phyloP scores from a whole-genome alignment of 2,888 invertebrate species.

The Eristalis intricaria region DNA sequence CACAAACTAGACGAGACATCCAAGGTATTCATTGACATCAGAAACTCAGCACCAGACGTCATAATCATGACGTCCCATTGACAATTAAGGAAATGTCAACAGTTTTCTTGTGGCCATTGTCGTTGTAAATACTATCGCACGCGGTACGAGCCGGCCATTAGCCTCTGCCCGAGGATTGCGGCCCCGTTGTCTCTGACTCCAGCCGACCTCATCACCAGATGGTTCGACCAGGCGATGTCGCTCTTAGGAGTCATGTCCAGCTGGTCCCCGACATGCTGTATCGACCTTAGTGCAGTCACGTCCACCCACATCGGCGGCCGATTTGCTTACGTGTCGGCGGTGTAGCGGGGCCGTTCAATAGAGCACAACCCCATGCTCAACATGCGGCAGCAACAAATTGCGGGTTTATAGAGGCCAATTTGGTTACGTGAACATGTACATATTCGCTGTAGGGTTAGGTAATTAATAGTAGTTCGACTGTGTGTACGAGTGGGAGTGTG shows the following conservation, averaged over 20 bases:
- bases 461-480: slow-evolving; percentile 11
- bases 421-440: slow-evolving; percentile 11
- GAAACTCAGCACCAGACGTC: slow-evolving; percentile 94
- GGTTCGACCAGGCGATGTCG: slow-evolving; percentile 13
- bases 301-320: slow-evolving; percentile 2
- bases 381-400: not conserved
- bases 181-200: slow-evolving; percentile 8
- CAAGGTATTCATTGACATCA: slow-evolving; percentile 91
- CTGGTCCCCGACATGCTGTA: not conserved
- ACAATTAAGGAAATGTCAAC: slow-evolving; percentile 82
- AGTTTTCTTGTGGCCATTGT: slow-evolving; percentile 61
- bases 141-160: slow-evolving; percentile 16
- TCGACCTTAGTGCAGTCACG: not conserved
- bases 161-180: not conserved
- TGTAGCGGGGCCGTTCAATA: not conserved
- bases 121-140: slow-evolving; percentile 43
- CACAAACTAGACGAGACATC: slow-evolving; percentile 79
- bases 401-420: slow-evolving; percentile 27
- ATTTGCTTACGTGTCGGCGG: slow-evolving; percentile 1
- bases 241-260: slow-evolving; percentile 1
- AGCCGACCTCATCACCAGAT: slow-evolving; percentile 34
- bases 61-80: slow-evolving; percentile 90
- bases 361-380: not conserved
- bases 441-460: slow-evolving; percentile 1
- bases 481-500: not conserved